These are phyloP conservation scores for Sinonovacula constricta DNA, from an alignment of 1,140 invertebrate genomes.

Conservation along the genomic window DNA sequence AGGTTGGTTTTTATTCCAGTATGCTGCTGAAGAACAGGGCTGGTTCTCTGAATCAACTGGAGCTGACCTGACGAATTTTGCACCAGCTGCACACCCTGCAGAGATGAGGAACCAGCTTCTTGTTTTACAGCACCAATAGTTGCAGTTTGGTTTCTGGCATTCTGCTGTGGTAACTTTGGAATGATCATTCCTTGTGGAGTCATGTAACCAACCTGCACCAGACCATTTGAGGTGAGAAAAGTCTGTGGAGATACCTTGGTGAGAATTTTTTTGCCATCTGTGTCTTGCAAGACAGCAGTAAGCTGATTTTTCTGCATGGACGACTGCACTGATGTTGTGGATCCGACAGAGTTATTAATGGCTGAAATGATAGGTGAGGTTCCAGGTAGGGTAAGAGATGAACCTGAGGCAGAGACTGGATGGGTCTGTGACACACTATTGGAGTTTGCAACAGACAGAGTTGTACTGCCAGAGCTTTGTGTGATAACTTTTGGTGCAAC, in stretches of 20 bases:
- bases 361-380: not conserved
- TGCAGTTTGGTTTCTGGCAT: not conserved
- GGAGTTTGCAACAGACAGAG: conserved; percentile 24
- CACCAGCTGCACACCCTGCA: not conserved
- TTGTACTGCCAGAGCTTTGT: conserved; percentile 28
- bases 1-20: not conserved
- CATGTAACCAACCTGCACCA: conserved; percentile 32
- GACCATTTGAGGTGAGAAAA: conserved; percentile 30
- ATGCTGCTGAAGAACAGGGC: conserved; percentile 21
- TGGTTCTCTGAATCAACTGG: conserved; percentile 29
- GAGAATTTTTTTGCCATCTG: conserved; percentile 30
- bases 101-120: not conserved
- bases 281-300: not conserved
- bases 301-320: too few relatives aligned
- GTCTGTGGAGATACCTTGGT: conserved; percentile 30
- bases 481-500: conserved; percentile 53
- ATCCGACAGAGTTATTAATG: too few relatives aligned
- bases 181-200: conserved; percentile 14
- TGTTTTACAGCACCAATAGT: not conserved
- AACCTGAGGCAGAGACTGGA: not conserved
- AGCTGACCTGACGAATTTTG: conserved; percentile 32
- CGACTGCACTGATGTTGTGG: too few relatives aligned
- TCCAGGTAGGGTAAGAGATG: not conserved
- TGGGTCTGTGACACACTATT: not conserved
- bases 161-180: conserved; percentile 1